Percentiles rank a stretch among this genome's conserved stretches.
These are phyloP conservation scores for Hydroisotoma schaefferi DNA, from an alignment of 2,888 invertebrate genomes.

Conservation along the genomic window DNA sequence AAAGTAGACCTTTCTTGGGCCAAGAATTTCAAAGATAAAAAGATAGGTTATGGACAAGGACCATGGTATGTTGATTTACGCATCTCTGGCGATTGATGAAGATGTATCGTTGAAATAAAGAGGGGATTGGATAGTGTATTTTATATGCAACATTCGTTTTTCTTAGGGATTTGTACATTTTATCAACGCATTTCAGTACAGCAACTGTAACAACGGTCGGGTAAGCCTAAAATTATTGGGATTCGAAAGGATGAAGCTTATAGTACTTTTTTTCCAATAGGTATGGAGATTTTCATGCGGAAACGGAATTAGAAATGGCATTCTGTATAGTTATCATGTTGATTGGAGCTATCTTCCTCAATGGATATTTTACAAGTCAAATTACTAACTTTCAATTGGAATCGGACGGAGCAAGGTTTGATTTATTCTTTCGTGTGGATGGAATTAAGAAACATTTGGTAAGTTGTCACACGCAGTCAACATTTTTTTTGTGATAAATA, in stretches of 20 bases:
- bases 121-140: too few relatives aligned
- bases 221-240: slow-evolving; percentile 15
- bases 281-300: slow-evolving; percentile 24
- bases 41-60: slow-evolving; percentile 1
- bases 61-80: background rate
- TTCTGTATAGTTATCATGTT: slow-evolving; percentile 27
- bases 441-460: slow-evolving; percentile 30
- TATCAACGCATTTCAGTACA: slow-evolving; percentile 21
- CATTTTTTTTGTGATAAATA: background rate
- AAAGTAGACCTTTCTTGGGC: background rate
- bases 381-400: slow-evolving; percentile 35
- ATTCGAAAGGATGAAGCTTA: background rate
- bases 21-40: background rate
- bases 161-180: slow-evolving; percentile 14
- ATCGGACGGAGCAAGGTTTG: slow-evolving; percentile 34
- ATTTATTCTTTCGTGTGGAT: slow-evolving; percentile 30
- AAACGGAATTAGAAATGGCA: slow-evolving; percentile 18
- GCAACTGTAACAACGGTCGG: slow-evolving; percentile 35
- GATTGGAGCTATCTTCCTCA: slow-evolving; percentile 29
- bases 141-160: too few relatives aligned
- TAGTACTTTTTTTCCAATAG: too few relatives aligned
- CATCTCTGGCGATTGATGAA: background rate
- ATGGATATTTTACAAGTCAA: slow-evolving; percentile 29
- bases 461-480: too few relatives aligned
- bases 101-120: background rate